Evolutionary conservation across 2,888 invertebrate species (phyloP), one percentile per base, ranked within the genome.

Genomic region (Ptilodon capucinus): DNA sequence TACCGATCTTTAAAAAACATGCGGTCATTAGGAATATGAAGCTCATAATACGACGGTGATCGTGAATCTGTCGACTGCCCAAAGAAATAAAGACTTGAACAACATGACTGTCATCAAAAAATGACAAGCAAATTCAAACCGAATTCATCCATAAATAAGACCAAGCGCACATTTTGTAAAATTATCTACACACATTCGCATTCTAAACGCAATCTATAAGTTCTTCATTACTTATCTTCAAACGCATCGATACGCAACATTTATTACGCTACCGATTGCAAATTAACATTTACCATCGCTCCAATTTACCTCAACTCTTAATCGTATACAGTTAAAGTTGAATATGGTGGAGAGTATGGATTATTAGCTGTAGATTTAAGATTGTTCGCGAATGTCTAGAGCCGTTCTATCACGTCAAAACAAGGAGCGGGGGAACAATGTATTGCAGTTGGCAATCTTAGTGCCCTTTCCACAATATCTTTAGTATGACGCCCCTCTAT

Each of bases 401-500:
- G 82, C 78, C 76, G 75, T 84, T 84, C 84, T 85, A 84, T 86
- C 87, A 84, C 82, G 88, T 88, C 90, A 89, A 90, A 89, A 91
- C 90, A 90, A 89, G 86, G 81, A 83, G 78, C 71, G 74, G 81
- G 82, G 82, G 82, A 75, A 81, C 81, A 84, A 86, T 84, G 86
- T 86, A 89, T 85, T 85, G 86, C 85, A 87, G 79, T 84, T 83
- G 86, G 89, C 86, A 88, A 89, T 87, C 89, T 89, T 87, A 88
- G 88, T 88, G 89, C 88, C 89, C 87, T 86, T 86, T 90, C 84
- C 81, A 82, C 87, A 84, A 87, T 90, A 90, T 89, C 88, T 89
- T 88, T 83, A 87, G 84, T 81, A 75, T 77, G 84, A 85, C 86
- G 79, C 88, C 88, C 86, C 82, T 81, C 81, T 65, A 84, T 90